Base-by-base conservation (phyloP, 2,113 vertebrate species). In the Tympanuchus pallidicinctus region DNA sequence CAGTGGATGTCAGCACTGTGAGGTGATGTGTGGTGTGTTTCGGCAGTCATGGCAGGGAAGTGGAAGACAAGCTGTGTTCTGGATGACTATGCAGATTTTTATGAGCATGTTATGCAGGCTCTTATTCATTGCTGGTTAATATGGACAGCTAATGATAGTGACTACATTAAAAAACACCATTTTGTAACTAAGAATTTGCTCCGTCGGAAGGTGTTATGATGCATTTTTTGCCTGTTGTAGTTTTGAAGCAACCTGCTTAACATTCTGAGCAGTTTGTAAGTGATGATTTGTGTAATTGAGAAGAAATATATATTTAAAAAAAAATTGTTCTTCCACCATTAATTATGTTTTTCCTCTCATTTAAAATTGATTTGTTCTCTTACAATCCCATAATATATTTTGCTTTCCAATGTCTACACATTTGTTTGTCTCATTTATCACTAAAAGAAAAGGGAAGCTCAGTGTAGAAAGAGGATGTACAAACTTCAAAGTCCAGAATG, bases 331-430 rank as follows among this genome's bases (percentile, higher is more conserved):
- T 96, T 75, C 22, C 17, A 30, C 52, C 18, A 48, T 30, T 84
- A 90, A 78, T 48, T 45, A 73, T 78, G 40, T 38, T 66, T 88
- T 22, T 85, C 28, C 72, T 92, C 54, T 74, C 30, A 34, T 92
- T 56, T 90, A 90, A 95, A 95, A 92, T 27, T 40, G 50, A 52
- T 43, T 82, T 90, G 90, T 96, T 93, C 67, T 36, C 40, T 48
- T 30, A 40, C 5, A 65, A 36, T 48, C 48, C 34, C 61, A 84
- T 50, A 87, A 48, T 34, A 15, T 36, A 61, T 86, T 94, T 90
- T 94, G 32, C 15, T 19, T 78, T 86, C 76, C 66, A 80, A 63
- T 76, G 38, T 42, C 56, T 79, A 87, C 60, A 64, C 19, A 61
- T 11, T 7, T 87, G 34, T 82, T 94, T 97, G 72, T 85, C 75